Conservation (phyloP, 2,888 invertebrate species). For the Leptura quadrifasciata region DNA sequence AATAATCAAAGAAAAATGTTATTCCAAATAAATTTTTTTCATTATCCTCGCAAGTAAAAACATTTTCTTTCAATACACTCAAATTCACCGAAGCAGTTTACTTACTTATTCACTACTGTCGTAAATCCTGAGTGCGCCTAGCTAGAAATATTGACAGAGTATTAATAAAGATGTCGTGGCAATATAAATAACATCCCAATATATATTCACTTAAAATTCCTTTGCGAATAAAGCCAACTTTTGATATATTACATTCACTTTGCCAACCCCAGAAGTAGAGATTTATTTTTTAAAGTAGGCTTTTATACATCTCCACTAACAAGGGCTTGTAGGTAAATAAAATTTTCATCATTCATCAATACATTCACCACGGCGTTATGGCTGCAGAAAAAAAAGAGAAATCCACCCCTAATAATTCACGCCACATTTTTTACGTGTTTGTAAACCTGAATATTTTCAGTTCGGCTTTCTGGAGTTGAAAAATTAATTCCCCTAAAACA, state of each 20-base stretch:
- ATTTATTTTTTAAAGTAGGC: slow-evolving; percentile 32
- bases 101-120: not conserved
- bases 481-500: slow-evolving; percentile 23
- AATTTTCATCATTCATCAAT: slow-evolving; percentile 42
- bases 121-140: not conserved
- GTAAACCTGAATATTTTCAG: slow-evolving; percentile 21
- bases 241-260: slow-evolving; percentile 41
- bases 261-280: slow-evolving; percentile 29
- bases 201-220: slow-evolving; percentile 38
- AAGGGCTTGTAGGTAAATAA: slow-evolving; percentile 42
- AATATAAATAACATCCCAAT: slow-evolving; percentile 33
- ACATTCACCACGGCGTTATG: slow-evolving; percentile 16
- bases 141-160: not conserved
- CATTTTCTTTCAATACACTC: too few species aligned
- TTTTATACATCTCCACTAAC: slow-evolving; percentile 38
- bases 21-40: too few species aligned
- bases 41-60: too few species aligned
- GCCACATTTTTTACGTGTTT: slow-evolving; percentile 35
- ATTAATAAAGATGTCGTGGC: slow-evolving; percentile 16
- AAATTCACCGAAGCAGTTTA: not conserved
- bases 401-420: slow-evolving; percentile 35
- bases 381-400: slow-evolving; percentile 23
- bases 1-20: too few species aligned
- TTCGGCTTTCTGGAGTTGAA: not conserved
- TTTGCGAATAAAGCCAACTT: slow-evolving; percentile 34